Evolutionary conservation across 2,797 vertebrate species (phyloP), one percentile per base, ranked within the genome.

Genomic region (Petrocephalus sullivani): DNA sequence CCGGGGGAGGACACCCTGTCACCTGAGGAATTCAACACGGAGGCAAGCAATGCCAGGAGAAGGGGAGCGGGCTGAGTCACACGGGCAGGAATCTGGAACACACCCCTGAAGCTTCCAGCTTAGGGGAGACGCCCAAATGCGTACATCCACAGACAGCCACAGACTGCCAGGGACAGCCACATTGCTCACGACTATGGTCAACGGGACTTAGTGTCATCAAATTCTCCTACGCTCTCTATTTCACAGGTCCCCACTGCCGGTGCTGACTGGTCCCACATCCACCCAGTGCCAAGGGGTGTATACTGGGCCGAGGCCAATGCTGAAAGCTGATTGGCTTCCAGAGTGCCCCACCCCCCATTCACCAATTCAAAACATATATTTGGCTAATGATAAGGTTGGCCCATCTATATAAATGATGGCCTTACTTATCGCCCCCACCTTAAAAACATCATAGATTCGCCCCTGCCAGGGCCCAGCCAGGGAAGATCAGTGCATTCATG

Each of bases 11-110:
- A 54, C 78, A 88, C 83, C 49, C 49, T 7, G 71, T 71, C 87
- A 21, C 28, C 53, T 49, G 71, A 87, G 89, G 87, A 89, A 82
- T 56, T 71, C 82, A 81, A 60, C 37, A 33, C 28, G 10, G 49
- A 78, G 57, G 56, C 37, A 41, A 0, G 28, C 53, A 41, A 56
- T 54, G 53, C 19, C 21, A 54, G 84, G 53, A 21, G 57, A 82
- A 8, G 14, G 28, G 46, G 64, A 71, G 28, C 8, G 41, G 19
- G 14, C 46, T 83, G 51, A 10, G 16, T n/a, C 1, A 56, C 53
- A 37, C 1, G 23, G 83, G 14, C 21, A 85, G 49, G 51, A 16
- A n/a, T 8, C 14, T 4, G 23, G 6, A 19, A 85, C 83, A 85
- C 28, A 37, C 16, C 51, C 23, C 28, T 6, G 23, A 9, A 23